Base-by-base conservation (phyloP, 2,797 vertebrate species). In the Macropus fuliginosus region DNA sequence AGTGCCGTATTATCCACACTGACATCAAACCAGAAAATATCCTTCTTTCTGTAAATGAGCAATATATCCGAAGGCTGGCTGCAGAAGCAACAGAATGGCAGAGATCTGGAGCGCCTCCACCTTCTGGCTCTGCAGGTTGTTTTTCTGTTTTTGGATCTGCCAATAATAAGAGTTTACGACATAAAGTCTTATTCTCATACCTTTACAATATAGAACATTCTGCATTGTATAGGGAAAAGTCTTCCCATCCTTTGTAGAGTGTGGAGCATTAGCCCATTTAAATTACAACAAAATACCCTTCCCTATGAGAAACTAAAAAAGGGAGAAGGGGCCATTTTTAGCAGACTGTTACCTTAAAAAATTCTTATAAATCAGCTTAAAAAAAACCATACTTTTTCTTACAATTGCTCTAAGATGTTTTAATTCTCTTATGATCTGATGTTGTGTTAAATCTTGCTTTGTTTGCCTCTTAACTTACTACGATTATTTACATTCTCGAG, bases 11-110 rank as follows among this genome's bases (percentile, higher is more conserved):
- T 98, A 99, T 99, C 98, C 99, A 99, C 98, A 99, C 99, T 0
- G 99, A 99, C 97, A 99, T 99, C 97, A 99, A 99, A 97, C 99
- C 99, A 0, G 99, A 99, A 98, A 99, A 99, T 98, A 99, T 99
- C 96, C 98, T 99, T 56, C 98, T 99, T 98, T 99, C 99, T 0
- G 99, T 99, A 46, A 99, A 99, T 0, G 99, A 99, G 98, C 98
- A 99, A n/a, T 99, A 99, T 95, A 98, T 99, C 91, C 99, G 99
- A 96, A 99, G 99, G 95, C 99, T 99, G 98, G 99, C 99, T 6
- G 99, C 99, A 0, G 99, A 99, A 97, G 99, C 99, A 0, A 99
- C 99, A 0, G 99, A 99, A 96, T 99, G 99, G 99, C 99, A 99
- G 97, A 99, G 99, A 93, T 99, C 99, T 11, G 99, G 99, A 28